A percentile compares a stretch with the other conserved stretches of the same genome.
Evolutionary conservation across 2,113 vertebrate species (phyloP).

Genomic region (Asarcornis scutulata): DNA sequence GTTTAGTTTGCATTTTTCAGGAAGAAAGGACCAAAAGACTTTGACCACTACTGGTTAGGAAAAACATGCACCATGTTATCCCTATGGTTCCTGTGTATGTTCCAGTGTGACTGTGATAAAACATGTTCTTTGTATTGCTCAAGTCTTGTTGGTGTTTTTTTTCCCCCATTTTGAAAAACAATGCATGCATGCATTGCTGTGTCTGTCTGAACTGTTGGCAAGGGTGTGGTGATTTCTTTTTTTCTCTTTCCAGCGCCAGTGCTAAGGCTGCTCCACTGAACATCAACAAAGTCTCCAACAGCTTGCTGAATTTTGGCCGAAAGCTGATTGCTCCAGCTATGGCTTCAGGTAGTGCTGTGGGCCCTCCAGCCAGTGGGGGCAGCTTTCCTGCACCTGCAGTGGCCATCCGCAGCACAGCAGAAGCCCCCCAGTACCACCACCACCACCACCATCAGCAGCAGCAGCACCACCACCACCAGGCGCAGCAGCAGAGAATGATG

Average conservation of each 20-base stretch:
- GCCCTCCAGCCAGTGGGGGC: conserved; percentile 45
- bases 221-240: background rate
- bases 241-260: conserved; percentile 69
- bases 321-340: conserved; percentile 93
- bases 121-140: rapidly evolving
- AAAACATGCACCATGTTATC: background rate
- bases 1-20: background rate
- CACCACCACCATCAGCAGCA: conserved; percentile 60
- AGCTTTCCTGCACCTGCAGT: conserved; percentile 52
- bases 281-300: conserved; percentile 98
- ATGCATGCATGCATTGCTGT: background rate
- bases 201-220: background rate
- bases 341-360: conserved; percentile 66
- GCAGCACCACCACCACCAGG: conserved; percentile 58
- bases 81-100: background rate
- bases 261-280: conserved; percentile 88
- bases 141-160: background rate
- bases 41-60: background rate
- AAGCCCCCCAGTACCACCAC: conserved; percentile 57
- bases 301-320: conserved; percentile 92
- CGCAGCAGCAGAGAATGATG: conserved; percentile 85
- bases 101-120: background rate
- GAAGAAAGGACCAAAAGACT: background rate
- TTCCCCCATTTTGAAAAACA: background rate
- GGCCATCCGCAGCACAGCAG: conserved; percentile 30